Evolutionary conservation across 2,888 invertebrate genomes (phyloP).

Genomic region (Rutpela maculata): DNA sequence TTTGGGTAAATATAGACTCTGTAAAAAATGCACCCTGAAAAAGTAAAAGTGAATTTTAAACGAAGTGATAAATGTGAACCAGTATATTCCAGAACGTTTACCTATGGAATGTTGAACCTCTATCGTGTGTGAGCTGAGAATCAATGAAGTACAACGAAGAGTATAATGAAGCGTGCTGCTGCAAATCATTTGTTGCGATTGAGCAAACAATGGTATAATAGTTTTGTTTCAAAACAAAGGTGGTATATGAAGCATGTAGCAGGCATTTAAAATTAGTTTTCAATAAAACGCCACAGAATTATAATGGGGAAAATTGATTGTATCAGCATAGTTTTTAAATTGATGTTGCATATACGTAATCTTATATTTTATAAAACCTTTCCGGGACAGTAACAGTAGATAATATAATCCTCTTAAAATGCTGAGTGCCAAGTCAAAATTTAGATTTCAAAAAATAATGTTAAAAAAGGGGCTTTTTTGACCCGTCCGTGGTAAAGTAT

Average conservation of each 20-base stretch:
- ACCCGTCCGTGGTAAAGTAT: too few species aligned
- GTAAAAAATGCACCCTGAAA: conserved; percentile 1
- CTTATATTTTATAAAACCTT: too few species aligned
- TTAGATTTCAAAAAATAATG: too few species aligned
- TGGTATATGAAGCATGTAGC: background rate
- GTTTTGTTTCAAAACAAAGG: background rate
- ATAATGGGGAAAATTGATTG: too few species aligned
- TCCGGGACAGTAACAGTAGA: too few species aligned
- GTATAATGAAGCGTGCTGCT: conserved; percentile 7
- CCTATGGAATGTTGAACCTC: conserved; percentile 3
- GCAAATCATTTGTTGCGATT: background rate
- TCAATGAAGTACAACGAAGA: conserved; percentile 1
- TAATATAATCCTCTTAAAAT: too few species aligned
- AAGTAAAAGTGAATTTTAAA: conserved; percentile 1
- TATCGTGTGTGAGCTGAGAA: background rate
- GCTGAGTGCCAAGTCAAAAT: too few species aligned
- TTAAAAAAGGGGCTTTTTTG: too few species aligned
- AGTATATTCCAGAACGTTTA: background rate
- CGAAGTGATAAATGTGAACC: background rate
- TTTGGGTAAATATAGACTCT: background rate
- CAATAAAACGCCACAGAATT: background rate
- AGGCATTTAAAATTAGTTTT: background rate
- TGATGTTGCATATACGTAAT: too few species aligned
- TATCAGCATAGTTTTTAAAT: too few species aligned
- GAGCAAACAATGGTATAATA: background rate